Conservation (phyloP, 2,888 invertebrate genomes). For the Scaptomyza parva region DNA sequence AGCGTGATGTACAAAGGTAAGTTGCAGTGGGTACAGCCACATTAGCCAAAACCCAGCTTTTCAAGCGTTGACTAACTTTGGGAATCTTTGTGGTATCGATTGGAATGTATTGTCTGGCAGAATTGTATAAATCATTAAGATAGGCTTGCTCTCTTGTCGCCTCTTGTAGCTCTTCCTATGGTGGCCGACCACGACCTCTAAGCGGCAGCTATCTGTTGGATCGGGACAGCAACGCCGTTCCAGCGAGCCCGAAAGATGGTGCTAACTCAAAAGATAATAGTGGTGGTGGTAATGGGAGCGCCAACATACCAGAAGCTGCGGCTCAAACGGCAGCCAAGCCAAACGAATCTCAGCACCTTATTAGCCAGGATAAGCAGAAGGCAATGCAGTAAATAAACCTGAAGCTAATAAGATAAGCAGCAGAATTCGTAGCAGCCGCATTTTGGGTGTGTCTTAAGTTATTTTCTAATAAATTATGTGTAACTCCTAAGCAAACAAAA, state of each 20-base stretch:
- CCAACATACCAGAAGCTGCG: constrained; percentile 63
- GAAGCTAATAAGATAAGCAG: background rate
- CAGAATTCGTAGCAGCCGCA: constrained; percentile 41
- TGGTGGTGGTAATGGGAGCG: constrained; percentile 49
- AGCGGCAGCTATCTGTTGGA: constrained; percentile 84
- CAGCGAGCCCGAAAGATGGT: constrained; percentile 58
- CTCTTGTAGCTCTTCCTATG: constrained; percentile 85
- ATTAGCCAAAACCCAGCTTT: background rate
- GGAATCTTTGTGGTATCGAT: background rate
- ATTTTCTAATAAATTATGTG: constrained; percentile 64
- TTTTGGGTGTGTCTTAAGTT: constrained; percentile 60
- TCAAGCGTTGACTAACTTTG: background rate
- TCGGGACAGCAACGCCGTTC: constrained; percentile 80
- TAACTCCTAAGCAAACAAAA: constrained; percentile 59
- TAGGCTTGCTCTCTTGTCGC: constrained; percentile 84
- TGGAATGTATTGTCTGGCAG: constrained; percentile 27
- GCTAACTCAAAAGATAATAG: constrained; percentile 52
- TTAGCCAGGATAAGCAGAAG: constrained; percentile 47
- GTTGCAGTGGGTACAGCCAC: constrained; percentile 74
- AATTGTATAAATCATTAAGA: constrained; percentile 81
- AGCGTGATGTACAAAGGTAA: constrained; percentile 71
- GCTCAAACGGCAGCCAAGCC: constrained; percentile 65
- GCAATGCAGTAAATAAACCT: constrained; percentile 22
- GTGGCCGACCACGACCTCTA: constrained; percentile 83
- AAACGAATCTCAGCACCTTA: constrained; percentile 26